Conservation (phyloP, 2,797 vertebrate genomes). For the Babyrousa celebensis region DNA sequence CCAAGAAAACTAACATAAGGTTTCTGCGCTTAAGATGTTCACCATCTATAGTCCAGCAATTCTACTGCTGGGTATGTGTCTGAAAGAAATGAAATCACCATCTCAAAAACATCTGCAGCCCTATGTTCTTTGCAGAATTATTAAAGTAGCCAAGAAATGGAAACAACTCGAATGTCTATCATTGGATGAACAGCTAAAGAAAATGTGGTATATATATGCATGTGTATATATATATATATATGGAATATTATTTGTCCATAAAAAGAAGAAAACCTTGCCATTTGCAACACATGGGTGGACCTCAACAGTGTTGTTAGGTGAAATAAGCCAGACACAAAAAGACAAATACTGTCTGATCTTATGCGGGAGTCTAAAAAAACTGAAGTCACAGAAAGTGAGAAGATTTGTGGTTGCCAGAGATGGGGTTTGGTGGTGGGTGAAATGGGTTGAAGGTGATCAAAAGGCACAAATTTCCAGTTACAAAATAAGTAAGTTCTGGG, state of each 20-base stretch:
- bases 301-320: background rate
- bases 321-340: background rate
- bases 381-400: background rate
- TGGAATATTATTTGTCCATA: background rate
- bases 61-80: background rate
- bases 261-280: background rate
- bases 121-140: background rate
- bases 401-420: background rate
- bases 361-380: background rate
- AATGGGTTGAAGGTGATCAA: background rate
- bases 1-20: background rate
- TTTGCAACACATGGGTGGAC: background rate
- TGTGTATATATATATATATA: too few relatives aligned
- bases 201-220: background rate
- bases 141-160: background rate
- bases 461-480: background rate
- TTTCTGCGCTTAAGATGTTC: background rate
- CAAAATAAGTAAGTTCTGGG: background rate
- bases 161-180: background rate
- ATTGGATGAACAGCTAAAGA: background rate
- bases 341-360: slow-evolving; percentile 7
- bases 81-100: background rate
- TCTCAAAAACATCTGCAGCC: background rate
- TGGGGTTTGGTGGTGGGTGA: background rate
- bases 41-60: background rate